Evolutionary conservation across 2,113 vertebrate genomes (phyloP), one percentile per base, ranked within the genome.

Genomic region (Dipodomys spectabilis): DNA sequence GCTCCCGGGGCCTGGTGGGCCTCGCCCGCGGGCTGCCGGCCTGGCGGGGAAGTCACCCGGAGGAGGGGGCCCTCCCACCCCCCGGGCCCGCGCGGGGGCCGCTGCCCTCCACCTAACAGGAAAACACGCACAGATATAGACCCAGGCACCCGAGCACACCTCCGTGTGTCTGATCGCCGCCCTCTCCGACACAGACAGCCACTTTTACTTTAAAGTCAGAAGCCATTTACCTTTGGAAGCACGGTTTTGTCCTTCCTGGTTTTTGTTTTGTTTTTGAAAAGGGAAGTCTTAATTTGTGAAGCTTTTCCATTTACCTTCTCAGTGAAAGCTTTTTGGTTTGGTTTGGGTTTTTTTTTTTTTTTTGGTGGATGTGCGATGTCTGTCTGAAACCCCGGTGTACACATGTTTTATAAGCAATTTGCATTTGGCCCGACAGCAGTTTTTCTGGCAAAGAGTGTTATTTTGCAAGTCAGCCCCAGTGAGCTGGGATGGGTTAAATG

Each of bases 1-100:
- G 97, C 96, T 98, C 95, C 39, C 10, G 69, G 94, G 93, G 93
- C 95, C 92, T 88, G 90, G 96, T 94, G 97, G 97, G 96, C 97
- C 96, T 95, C 78, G 93, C 75, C 88, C 72, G 95, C 75, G 82
- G 79, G n/a, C 91, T 64, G 62, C 75, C 12, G 88, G 62, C 84
- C 93, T 95, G 73, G 87, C 78, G 87, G 79, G 95, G 69, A 90
- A 94, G 95, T 97, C 97, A 32, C 57, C 39, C 39, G 39, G 39
- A 39, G 39, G 39, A 39, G 39, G 39, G 39, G 39, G 39, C 39
- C 39, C 39, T 39, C 39, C 49, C 49, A 11, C 49, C 49, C 49
- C 49, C 49, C 57, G 86, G 77, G 74, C 80, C 94, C 67, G 75
- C 39, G 39, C 39, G 39, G 39, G 39, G 39, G 39, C 92, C 12